Evolutionary conservation across 92 coral and sea anemone genomes (phyloP).

Genomic region (Actinernus sp.): DNA sequence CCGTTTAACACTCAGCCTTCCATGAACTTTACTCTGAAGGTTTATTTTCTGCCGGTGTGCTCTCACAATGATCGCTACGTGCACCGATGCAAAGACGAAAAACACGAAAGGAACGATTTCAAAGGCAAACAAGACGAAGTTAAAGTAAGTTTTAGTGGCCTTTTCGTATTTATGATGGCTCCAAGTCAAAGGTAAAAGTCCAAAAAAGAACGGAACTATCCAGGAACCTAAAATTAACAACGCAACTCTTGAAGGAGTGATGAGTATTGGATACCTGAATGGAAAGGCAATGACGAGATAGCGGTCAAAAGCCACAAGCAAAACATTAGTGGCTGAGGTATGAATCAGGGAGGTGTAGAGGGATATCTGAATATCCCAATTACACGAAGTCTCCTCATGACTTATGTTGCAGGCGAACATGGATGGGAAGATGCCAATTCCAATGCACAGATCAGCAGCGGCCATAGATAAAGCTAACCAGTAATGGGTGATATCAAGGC

Average conservation of each 20-base stretch:
- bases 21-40: not conserved
- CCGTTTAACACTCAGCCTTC: not conserved
- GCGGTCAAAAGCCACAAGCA: not conserved
- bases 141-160: not conserved
- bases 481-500: not conserved
- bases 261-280: constrained; percentile 3
- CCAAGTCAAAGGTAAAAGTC: not conserved
- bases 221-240: not conserved
- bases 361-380: not conserved
- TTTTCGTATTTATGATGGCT: not conserved
- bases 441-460: not conserved
- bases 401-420: not conserved
- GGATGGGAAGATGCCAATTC: not conserved
- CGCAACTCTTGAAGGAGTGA: not conserved
- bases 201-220: not conserved
- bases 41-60: not conserved
- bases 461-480: constrained; percentile 4
- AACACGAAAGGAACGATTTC: not conserved
- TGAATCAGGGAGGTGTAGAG: not conserved
- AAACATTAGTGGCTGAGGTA: not conserved
- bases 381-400: not conserved
- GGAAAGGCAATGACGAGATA: not conserved
- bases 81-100: not conserved
- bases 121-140: not conserved
- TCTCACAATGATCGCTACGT: not conserved